Base-by-base conservation (phyloP, 1,140 invertebrate species). In the Sycophila sp. region DNA sequence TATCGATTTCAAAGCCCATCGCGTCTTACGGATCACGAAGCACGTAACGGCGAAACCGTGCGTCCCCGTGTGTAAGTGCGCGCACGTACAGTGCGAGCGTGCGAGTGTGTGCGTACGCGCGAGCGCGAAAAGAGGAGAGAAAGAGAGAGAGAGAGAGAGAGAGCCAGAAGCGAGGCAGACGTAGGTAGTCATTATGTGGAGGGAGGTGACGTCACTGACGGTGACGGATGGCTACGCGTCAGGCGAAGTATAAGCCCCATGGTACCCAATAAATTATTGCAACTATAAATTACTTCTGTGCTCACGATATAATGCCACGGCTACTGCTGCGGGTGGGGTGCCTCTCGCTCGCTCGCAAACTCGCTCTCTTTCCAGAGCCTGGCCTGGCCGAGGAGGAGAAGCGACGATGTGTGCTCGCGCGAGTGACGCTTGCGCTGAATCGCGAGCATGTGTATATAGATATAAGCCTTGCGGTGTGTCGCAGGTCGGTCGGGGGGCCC, bases 251-350 rank as follows among this genome's bases (percentile, higher is more conserved):
- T 85, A 86, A 86, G 85, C 83, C 84, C 81, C 84, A 85, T 85
- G 83, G 83, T 86, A 86, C 79, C 85, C 82, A 86, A 86, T 86
- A 86, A 86, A 86, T 86, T 86, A 86, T 86, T 85, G 85, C 83
- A 86, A 85, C 85, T 85, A 86, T 86, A 86, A 86, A 85, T 86
- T 86, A 86, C 84, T 85, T 86, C 82, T 86, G 83, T 81, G 80
- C 84, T 82, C 84, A 84, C 85, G 83, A 86, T 85, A 85, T 86
- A 85, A 86, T 86, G 81, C 82, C 73, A 81, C 24, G 36, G 42
- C 83, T 85, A 85, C 84, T 78, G 83, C 80, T 79, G 77, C 75
- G 78, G 76, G 79, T 83, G 80, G 79, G 78, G 75, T 75, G 72
- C 74, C 28, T 45, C 42, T 38, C 36, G 11, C 36, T 38, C 11